Conservation (phyloP, 2,888 invertebrate species). For the Caenorhabditis macrosperma region DNA sequence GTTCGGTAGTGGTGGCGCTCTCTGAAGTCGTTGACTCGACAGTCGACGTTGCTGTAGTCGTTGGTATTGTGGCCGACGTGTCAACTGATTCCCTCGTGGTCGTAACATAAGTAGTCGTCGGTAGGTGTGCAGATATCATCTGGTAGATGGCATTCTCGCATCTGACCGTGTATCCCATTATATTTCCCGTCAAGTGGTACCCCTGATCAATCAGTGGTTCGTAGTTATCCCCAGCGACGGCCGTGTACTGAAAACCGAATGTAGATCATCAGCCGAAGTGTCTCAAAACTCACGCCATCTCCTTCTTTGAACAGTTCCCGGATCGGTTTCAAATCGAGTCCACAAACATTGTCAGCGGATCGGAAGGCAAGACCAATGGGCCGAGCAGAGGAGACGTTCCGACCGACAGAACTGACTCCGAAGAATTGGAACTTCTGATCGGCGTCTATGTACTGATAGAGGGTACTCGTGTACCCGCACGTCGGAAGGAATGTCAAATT, state of each 20-base stretch:
- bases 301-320: slow-evolving; percentile 23
- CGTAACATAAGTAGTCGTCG: neutral
- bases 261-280: neutral
- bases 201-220: neutral
- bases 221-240: slow-evolving; percentile 10
- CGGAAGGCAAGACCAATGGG: neutral
- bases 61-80: slow-evolving; percentile 8
- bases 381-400: neutral
- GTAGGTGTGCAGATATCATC: neutral
- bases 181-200: slow-evolving; percentile 18
- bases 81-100: neutral
- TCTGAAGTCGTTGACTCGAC: slow-evolving; percentile 6
- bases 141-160: slow-evolving; percentile 16
- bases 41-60: slow-evolving; percentile 39
- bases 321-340: slow-evolving; percentile 15
- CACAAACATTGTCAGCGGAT: slow-evolving; percentile 6
- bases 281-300: slow-evolving; percentile 8
- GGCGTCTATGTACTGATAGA: slow-evolving; percentile 9
- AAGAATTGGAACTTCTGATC: slow-evolving; percentile 7
- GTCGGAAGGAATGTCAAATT: slow-evolving; percentile 6
- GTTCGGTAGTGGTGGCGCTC: too few relatives aligned
- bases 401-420: neutral
- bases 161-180: slow-evolving; percentile 20
- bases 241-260: slow-evolving; percentile 9
- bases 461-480: neutral